Evolutionary conservation across 2,888 invertebrate genomes (phyloP).

Genomic region (Chorisops tibialis): DNA sequence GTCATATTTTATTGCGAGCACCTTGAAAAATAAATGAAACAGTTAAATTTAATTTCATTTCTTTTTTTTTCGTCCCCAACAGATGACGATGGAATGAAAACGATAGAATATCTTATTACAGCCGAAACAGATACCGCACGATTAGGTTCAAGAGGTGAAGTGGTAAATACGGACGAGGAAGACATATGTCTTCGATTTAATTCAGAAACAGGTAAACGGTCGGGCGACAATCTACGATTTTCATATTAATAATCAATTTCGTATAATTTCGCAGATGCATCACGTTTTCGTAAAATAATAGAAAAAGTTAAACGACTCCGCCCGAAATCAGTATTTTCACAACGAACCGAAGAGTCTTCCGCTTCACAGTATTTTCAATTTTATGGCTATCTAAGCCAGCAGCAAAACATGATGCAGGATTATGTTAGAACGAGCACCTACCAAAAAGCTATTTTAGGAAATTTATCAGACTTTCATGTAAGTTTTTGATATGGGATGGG

Average conservation of each 20-base stretch:
- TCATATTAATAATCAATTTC: no score
- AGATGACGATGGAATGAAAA: constrained; percentile 43
- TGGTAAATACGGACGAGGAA: constrained; percentile 48
- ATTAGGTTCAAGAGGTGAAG: constrained; percentile 46
- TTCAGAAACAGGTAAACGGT: constrained; percentile 42
- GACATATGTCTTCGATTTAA: constrained; percentile 47
- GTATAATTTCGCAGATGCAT: constrained; percentile 40
- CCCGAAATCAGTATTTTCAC: constrained; percentile 81
- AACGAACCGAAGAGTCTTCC: constrained; percentile 95
- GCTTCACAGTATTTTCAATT: constrained; percentile 99
- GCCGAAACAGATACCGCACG: constrained; percentile 49
- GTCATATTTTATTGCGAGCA: no score
- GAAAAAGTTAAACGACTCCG: constrained; percentile 50
- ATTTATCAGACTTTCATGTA: constrained; percentile 81
- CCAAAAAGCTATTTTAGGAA: constrained; percentile 92
- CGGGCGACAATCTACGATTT: neutral
- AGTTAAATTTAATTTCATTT: no score
- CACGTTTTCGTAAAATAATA: constrained; percentile 49
- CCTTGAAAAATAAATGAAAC: no score
- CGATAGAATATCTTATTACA: constrained; percentile 48
- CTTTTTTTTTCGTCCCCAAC: neutral
- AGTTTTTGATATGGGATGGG: constrained; percentile 31
- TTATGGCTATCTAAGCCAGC: constrained; percentile 97
- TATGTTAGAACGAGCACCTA: constrained; percentile 98
- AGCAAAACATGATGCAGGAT: constrained; percentile 99